phyloP scores from a whole-genome alignment of 2,113 vertebrate genomes.

The Sebastes schlegelii region DNA sequence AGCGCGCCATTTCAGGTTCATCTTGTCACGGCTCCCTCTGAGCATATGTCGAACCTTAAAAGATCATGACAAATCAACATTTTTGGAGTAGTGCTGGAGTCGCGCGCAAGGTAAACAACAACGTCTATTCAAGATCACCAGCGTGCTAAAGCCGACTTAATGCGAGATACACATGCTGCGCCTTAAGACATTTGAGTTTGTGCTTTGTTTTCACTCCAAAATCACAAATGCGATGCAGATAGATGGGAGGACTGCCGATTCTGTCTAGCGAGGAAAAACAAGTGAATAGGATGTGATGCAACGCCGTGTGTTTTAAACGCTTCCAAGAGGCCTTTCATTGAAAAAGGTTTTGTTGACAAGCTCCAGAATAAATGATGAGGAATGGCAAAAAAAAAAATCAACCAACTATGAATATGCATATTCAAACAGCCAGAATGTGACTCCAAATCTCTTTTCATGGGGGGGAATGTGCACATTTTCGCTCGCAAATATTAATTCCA shows the following conservation, averaged over 20 bases:
- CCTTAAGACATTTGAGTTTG: constrained; percentile 62
- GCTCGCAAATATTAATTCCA: constrained; percentile 76
- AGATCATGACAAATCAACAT: constrained; percentile 77
- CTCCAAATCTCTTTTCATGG: constrained; percentile 77
- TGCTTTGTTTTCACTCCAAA: constrained; percentile 70
- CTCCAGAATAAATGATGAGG: constrained; percentile 73
- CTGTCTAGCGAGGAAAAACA: constrained; percentile 36
- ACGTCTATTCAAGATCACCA: constrained; percentile 63
- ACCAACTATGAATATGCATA: constrained; percentile 78
- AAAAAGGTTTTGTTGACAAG: constrained; percentile 77
- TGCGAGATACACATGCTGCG: constrained; percentile 45
- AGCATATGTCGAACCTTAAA: constrained; percentile 73
- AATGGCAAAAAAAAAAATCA: constrained; percentile 60
- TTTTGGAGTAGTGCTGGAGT: constrained; percentile 49
- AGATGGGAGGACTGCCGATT: constrained; percentile 51
- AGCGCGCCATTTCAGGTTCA: constrained; percentile 57
- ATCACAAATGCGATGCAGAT: constrained; percentile 61
- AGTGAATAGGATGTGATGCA: constrained; percentile 67
- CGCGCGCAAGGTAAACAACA: constrained; percentile 56
- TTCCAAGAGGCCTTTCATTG: constrained; percentile 67
- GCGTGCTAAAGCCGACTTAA: constrained; percentile 63
- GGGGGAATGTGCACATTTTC: constrained; percentile 55
- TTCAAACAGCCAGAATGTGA: constrained; percentile 69
- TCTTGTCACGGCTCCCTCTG: constrained; percentile 63
- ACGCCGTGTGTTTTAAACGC: constrained; percentile 49